Evolutionary conservation across 2,797 vertebrate genomes (phyloP), one percentile per base, ranked within the genome.

Genomic region (Orestias chungarensis): DNA sequence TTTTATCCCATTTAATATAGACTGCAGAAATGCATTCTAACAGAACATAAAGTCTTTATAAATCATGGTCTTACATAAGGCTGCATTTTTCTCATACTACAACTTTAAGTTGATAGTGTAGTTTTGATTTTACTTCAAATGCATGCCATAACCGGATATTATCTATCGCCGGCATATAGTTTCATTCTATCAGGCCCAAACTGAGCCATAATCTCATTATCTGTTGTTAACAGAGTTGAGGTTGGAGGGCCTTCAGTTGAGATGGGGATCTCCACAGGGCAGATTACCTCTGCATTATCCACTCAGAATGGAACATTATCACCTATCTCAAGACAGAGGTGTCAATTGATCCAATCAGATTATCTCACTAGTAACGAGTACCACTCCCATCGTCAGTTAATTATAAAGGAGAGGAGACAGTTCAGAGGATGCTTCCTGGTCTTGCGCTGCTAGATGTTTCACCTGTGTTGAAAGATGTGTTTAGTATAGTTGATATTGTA

Each of bases 221-320:
- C 91, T 91, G 85, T 82, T 73, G 88, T 90, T 89, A 92, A 88
- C 89, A 82, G 87, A 89, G 86, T 79, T 77, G 77, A 66, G 68
- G 75, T 82, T 78, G 81, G 79, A 83, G 73, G 87, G 83, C 72
- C 73, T 76, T 78, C 40, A 8, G 69, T 81, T 76, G 78, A 23
- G 87, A 92, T 90, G 86, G 64, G 81, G 79, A 92, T 91, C 88
- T 91, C 83, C 76, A 79, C 71, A 46, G 87, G 84, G 77, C 88
- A 91, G 90, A 93, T 93, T 93, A 91, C 85, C 82, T 86, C 89
- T 78, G 76, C 80, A 93, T 93, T 91, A 93, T 92, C 93, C 86
- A 91, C 90, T 92, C 88, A 86, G 80, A 92, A 89, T 76, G 74
- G 82, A 71, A 90, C 87, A 90, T 90, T 88, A 92, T 92, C 89